These are phyloP conservation scores for Chaetophractus vellerosus DNA, from an alignment of 2,797 vertebrate genomes.

Conservation along the genomic window DNA sequence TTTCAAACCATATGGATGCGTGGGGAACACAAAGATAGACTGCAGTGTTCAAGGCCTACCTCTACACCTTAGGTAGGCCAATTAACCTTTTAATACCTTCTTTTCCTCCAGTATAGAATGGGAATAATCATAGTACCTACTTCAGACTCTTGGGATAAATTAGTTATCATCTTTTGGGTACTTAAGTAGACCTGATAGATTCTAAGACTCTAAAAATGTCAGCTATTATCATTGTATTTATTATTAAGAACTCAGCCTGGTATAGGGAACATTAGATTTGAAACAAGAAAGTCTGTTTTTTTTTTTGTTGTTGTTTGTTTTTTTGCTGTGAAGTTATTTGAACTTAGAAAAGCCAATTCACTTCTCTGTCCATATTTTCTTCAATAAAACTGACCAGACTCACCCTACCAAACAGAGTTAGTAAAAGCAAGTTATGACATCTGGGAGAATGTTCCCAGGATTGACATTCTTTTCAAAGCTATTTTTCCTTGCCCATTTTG, in stretches of 20 bases:
- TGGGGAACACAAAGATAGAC: background rate
- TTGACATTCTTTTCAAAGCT: slow-evolving; percentile 37
- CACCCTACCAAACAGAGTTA: background rate
- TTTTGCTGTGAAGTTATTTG: background rate
- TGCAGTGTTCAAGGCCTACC: background rate
- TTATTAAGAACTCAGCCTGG: background rate
- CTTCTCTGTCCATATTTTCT: slow-evolving; percentile 26
- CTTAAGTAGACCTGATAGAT: background rate
- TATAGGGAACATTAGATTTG: slow-evolving; percentile 19
- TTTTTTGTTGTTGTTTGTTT: too few relatives aligned
- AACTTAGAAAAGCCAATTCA: background rate
- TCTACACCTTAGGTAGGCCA: background rate
- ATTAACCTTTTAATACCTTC: background rate
- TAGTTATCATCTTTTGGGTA: background rate
- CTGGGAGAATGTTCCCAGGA: background rate
- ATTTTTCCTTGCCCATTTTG: slow-evolving; percentile 14
- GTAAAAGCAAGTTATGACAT: background rate
- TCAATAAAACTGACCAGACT: slow-evolving; percentile 6
- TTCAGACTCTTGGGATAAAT: background rate
- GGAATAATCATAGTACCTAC: background rate
- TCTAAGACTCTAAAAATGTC: background rate
- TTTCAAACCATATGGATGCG: slow-evolving; percentile 12
- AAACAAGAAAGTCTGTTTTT: background rate
- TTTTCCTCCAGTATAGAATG: background rate
- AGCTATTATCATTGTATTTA: background rate